Conservation (phyloP, 2,113 vertebrate species). For the Xiphophorus hellerii region DNA sequence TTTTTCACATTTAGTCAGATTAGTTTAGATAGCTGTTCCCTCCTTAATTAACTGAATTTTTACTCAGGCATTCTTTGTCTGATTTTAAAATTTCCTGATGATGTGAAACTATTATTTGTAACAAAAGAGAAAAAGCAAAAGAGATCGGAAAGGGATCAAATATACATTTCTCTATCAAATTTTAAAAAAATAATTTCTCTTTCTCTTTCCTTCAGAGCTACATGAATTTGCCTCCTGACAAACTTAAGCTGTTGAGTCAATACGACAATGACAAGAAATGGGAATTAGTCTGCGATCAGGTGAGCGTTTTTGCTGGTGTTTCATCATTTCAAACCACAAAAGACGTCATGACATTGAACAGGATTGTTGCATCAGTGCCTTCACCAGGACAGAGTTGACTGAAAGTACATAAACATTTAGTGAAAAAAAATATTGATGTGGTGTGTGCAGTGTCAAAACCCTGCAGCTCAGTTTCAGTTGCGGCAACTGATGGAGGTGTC, state of each 20-base stretch:
- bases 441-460: conserved; percentile 4
- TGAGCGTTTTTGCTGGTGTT: conserved; percentile 50
- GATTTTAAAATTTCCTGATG: background rate
- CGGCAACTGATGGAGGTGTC: conserved; percentile 32
- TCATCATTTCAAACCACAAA: background rate
- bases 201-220: conserved; percentile 81
- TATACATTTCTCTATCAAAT: no score
- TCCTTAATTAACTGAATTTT: background rate
- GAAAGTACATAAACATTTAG: conserved; percentile 8
- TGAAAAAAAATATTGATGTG: conserved; percentile 7
- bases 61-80: background rate
- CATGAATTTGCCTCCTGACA: conserved; percentile 97
- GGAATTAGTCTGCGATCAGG: conserved; percentile 96
- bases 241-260: conserved; percentile 90
- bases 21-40: background rate
- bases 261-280: conserved; percentile 98
- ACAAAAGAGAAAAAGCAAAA: no score
- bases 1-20: no score
- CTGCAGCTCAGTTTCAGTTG: conserved; percentile 33
- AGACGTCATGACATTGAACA: background rate
- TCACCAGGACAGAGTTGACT: conserved; percentile 12
- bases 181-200: background rate
- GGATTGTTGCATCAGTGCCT: background rate
- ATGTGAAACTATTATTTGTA: no score
- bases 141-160: no score